Evolutionary conservation across 2,113 vertebrate genomes (phyloP).

Genomic region (Stigmatopora argus): DNA sequence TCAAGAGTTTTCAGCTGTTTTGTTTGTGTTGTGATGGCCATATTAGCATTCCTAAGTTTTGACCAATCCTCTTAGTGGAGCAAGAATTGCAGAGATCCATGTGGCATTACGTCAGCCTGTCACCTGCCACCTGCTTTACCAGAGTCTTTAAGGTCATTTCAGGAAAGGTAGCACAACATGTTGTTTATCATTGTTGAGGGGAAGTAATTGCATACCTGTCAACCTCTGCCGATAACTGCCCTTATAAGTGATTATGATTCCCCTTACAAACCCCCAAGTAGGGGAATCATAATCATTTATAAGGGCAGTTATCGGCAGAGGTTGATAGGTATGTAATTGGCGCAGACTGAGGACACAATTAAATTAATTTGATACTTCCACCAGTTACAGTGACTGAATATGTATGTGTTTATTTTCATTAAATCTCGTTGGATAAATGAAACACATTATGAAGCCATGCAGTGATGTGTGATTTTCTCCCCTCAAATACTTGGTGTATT

Average conservation of each 20-base stretch:
- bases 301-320: too few species aligned
- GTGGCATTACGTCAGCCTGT: conserved; percentile 39
- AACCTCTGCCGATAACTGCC: too few species aligned
- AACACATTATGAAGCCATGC: not conserved
- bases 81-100: conserved; percentile 42
- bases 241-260: too few species aligned
- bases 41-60: conserved; percentile 34
- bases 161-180: not conserved
- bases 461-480: not conserved
- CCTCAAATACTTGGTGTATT: not conserved
- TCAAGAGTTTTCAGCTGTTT: conserved; percentile 21
- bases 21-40: conserved; percentile 19
- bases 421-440: not conserved
- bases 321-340: too few species aligned
- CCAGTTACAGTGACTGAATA: not conserved
- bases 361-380: not conserved
- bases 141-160: not conserved
- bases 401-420: not conserved
- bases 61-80: conserved; percentile 67
- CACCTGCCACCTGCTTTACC: conserved; percentile 23
- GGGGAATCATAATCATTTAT: too few species aligned
- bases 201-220: too few species aligned
- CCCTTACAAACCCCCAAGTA: too few species aligned
- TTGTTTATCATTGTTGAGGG: not conserved
- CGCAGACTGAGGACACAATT: not conserved